Percentiles rank a stretch among this genome's conserved stretches.
Evolutionary conservation across 2,113 vertebrate genomes (phyloP).

Genomic region (Corapipo altera): DNA sequence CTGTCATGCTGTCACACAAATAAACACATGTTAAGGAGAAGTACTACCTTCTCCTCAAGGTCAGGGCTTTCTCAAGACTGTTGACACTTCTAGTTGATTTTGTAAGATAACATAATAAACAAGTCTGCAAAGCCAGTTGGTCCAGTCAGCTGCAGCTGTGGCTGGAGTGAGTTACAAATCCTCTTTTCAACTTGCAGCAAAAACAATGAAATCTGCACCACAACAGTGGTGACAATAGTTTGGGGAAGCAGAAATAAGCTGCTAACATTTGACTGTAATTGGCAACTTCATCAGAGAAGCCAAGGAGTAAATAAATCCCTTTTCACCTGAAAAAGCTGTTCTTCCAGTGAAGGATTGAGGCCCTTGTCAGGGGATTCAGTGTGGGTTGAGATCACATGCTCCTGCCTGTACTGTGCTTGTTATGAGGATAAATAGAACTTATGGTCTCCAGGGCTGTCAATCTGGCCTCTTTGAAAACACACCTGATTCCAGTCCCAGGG

Average conservation of each 20-base stretch:
- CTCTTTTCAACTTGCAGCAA: neutral
- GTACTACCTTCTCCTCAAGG: neutral
- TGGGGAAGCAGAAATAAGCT: neutral
- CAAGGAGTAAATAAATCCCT: neutral
- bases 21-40: neutral
- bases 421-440: neutral
- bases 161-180: neutral
- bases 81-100: neutral
- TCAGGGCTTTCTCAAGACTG: neutral
- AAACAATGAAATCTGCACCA: neutral
- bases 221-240: neutral
- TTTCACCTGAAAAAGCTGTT: neutral
- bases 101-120: neutral
- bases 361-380: neutral
- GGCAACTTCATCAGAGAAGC: neutral
- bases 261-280: neutral
- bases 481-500: neutral
- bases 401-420: neutral
- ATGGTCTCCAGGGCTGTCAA: neutral
- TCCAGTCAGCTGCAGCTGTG: neutral
- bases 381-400: neutral
- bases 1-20: neutral
- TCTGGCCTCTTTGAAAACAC: neutral
- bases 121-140: neutral
- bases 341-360: neutral